Evolutionary conservation across 2,797 vertebrate species (phyloP), one percentile per base, ranked within the genome.

Genomic region (Trachurus trachurus): DNA sequence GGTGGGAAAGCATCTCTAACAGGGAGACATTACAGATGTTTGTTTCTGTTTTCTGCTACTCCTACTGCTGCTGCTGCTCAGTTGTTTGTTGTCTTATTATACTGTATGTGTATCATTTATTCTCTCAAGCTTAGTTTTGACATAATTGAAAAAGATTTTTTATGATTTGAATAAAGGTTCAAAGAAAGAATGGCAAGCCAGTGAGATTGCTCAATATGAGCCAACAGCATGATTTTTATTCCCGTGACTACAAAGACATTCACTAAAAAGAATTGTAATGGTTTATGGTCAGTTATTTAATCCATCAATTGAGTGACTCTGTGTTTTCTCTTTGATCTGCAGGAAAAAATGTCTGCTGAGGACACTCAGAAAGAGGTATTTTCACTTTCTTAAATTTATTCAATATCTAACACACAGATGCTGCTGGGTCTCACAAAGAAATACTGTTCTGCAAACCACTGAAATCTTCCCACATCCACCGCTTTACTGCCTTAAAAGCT

Each of bases 331-430:
- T 59, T 80, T 71, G 12, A 16, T 82, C 16, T 80, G 26, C 81
- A 96, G 96, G 95, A 95, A 71, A 95, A 95, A 82, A 80, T 80
- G 19, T 52, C 86, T 0, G 80, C 83, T 16, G 94, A 94, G 63
- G 92, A 92, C 59, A 66, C 92, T 72, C 88, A 94, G 15, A 95
- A 94, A 88, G 95, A 96, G 95, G 96, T 96, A 91, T 21, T 5
- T 65, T 59, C 45, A 42, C 8, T 6, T 65, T 11, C 19, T 40
- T 52, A 1, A 45, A 21, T 11, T 0, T 37, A 19, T 5, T 49
- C 9, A 9, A n/a, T 10, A n/a, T 49, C 17, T 49, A 19, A 2
- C 8, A 19, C 6, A 19, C 17, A 3, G 45, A 49, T 49, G 45
- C 44, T 6, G 15, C 16, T 45, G 5, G 15, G 13, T 16, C 5